Percentiles rank a stretch among this genome's conserved stretches.
Evolutionary conservation across 2,113 vertebrate species (phyloP).

Genomic region (Pachypanchax playfairii): DNA sequence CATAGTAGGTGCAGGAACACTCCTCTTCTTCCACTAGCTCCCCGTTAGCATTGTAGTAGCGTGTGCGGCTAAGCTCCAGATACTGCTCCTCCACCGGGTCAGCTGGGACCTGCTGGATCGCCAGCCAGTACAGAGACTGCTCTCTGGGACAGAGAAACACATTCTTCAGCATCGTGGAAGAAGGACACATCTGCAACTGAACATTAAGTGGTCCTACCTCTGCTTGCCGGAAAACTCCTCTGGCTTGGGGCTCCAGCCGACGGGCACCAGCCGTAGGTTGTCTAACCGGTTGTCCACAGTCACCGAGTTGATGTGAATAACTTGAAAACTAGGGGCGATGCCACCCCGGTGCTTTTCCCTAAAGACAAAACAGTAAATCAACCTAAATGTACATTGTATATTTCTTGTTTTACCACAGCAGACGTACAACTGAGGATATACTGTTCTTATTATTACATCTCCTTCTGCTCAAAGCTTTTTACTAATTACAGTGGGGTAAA

Average conservation of each 20-base stretch:
- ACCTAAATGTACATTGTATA: too few species aligned
- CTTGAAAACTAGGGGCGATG: constrained; percentile 94
- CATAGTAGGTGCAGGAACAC: constrained; percentile 96
- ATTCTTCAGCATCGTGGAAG: too few species aligned
- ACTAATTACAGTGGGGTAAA: too few species aligned
- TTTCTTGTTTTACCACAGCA: too few species aligned
- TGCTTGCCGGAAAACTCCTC: constrained; percentile 97
- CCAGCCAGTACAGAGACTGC: constrained; percentile 98
- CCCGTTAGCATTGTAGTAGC: constrained; percentile 97
- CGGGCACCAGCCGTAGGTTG: constrained; percentile 92
- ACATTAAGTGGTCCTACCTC: constrained; percentile 81
- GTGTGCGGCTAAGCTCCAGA: constrained; percentile 92
- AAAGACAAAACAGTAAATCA: constrained; percentile 10
- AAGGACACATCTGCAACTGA: too few species aligned
- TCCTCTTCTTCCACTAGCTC: constrained; percentile 98
- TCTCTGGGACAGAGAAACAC: constrained; percentile 83
- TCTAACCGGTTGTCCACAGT: constrained; percentile 97
- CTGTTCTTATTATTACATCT: too few species aligned
- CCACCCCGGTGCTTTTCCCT: constrained; percentile 98
- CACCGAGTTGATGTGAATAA: constrained; percentile 95
- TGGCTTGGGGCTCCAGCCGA: constrained; percentile 92
- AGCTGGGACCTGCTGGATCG: constrained; percentile 96
- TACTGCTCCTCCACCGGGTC: constrained; percentile 98
- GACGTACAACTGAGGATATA: too few species aligned
- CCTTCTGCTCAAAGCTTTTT: too few species aligned